Conservation (phyloP, 2,797 vertebrate genomes). For the Meriones psammophilus region DNA sequence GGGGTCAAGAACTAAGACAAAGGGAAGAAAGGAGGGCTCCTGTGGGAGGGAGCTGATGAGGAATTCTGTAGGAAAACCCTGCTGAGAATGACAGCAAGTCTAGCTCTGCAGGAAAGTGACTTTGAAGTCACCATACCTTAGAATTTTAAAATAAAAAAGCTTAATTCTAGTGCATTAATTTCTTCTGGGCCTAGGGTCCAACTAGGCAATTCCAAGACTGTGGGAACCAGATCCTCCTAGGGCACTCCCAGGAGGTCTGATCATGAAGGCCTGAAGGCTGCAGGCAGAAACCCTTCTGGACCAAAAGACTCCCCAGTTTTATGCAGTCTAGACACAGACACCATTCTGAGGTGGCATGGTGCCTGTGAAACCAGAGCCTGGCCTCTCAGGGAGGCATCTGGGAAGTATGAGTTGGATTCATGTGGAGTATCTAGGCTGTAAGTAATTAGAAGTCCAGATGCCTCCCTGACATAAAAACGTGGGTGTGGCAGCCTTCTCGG, state of each 20-base stretch:
- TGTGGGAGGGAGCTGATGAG: neutral
- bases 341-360: neutral
- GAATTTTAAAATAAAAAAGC: neutral
- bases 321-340: neutral
- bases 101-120: neutral
- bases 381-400: neutral
- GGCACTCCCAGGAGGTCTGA: neutral
- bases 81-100: neutral
- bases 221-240: neutral
- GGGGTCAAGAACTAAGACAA: neutral
- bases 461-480: neutral
- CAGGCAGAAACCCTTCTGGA: neutral
- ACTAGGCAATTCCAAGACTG: neutral
- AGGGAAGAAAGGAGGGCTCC: neutral
- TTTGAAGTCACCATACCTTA: neutral
- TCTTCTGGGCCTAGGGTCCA: neutral
- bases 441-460: slow-evolving; percentile 17
- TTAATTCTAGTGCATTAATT: neutral
- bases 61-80: neutral
- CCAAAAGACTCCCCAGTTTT: neutral
- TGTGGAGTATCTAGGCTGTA: neutral
- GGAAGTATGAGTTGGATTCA: neutral
- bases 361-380: neutral
- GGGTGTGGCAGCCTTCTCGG: neutral
- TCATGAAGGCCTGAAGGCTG: neutral